Evolutionary conservation across 2,888 invertebrate genomes (phyloP), one percentile per base, ranked within the genome.

Genomic region (Tenthredo mesomela): DNA sequence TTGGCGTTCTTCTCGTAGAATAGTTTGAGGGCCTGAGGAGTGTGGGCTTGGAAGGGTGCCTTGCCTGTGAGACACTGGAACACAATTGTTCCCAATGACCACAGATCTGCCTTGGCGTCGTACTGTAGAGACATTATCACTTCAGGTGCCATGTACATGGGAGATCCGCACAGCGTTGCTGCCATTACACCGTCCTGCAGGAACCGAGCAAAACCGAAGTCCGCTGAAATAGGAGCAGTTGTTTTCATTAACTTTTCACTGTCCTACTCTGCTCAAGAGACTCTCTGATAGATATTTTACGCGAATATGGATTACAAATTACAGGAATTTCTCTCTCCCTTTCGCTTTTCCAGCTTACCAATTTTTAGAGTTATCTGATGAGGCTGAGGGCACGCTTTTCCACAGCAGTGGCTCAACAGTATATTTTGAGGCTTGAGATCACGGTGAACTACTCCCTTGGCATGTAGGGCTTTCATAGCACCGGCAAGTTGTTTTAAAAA

Each of bases 91-190:
- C 99, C 99, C 89, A 99, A 95, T 88, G 99, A 99, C 99, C 99
- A 99, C 85, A 99, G 95, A 94, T 99, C 99, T 12, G 99, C 99
- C 95, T 99, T 99, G 84, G 99, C 99, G 94, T 99, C 99, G 93
- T 99, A 99, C 92, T 99, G 98, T 87, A 98, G 94, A 2, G 99
- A 99, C 99, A 99, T 99, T 90, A 99, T 99, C 84, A 99, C 99
- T 95, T 99, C 99, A 0, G 99, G 99, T 54, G 99, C 99, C 99
- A 99, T 99, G 93, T 99, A 99, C 99, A 99, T 99, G 18, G 99
- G 99, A 77, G 99, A 99, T 75, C 99, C 99, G 94, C 99, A 99
- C 67, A 99, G 95, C 50, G 99, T 99, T 87, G 99, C 99, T 84
- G 99, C 99, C 99, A 99, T 99, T 84, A 98, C 99, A 87, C 99